Evolutionary conservation across 2,113 vertebrate genomes (phyloP).

Genomic region (Proterorhinus semilunaris): DNA sequence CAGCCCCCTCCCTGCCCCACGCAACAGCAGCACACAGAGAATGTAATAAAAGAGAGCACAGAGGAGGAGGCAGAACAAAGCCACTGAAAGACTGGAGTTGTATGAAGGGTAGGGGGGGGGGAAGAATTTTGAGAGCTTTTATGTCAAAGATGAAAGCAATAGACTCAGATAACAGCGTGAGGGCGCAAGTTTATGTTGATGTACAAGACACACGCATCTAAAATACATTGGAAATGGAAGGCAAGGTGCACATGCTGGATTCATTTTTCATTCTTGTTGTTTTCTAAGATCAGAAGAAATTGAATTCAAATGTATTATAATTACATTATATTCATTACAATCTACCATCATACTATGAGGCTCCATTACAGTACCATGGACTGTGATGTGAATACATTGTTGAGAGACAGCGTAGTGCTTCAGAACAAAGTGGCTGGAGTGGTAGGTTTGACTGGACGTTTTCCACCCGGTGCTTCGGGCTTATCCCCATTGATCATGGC

Average conservation of each 20-base stretch:
- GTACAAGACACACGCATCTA: not conserved
- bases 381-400: not conserved
- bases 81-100: not conserved
- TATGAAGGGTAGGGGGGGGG: conserved; percentile 3
- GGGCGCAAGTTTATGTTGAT: not conserved
- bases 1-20: conserved; percentile 20
- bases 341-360: too few species aligned
- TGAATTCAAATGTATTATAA: not conserved
- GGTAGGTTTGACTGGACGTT: not conserved
- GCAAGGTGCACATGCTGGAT: too few species aligned
- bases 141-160: not conserved
- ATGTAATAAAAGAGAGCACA: conserved; percentile 21
- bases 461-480: not conserved
- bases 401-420: not conserved
- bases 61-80: conserved; percentile 18
- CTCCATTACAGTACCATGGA: not conserved
- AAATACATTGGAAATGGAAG: not conserved
- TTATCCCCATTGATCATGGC: conserved; percentile 40
- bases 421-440: not conserved
- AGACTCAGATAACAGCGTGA: not conserved
- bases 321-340: too few species aligned
- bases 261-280: not conserved
- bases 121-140: not conserved
- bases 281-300: not conserved
- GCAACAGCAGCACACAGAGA: conserved; percentile 24